Base-by-base conservation (phyloP, 2,797 vertebrate genomes). In the Sebastes itinus region DNA sequence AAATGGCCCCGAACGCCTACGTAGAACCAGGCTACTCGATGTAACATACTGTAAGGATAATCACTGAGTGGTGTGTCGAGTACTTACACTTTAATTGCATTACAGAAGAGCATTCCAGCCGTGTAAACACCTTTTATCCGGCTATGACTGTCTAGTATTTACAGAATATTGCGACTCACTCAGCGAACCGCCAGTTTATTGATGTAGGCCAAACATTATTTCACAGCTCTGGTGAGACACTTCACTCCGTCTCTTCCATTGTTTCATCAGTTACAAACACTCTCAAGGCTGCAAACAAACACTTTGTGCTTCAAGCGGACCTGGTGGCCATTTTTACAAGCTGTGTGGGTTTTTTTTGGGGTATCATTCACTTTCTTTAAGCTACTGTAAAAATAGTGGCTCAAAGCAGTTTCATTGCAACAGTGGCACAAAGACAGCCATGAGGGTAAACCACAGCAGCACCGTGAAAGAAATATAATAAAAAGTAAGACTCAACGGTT, bases 201-300 rank as follows among this genome's bases (percentile, higher is more conserved):
- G 78, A 77, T 69, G 27, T 12, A 33, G 38, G n/a, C 56, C 38
- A 69, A 80, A 81, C 55, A 75, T 49, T 32, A 56, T 25, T 81
- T 78, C 63, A 69, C 32, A 70, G 81, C 59, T 60, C 66, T 49
- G 74, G 13, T 64, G 80, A 82, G 75, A 68, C 49, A 42, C 76
- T 72, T 71, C 11, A 60, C 33, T 64, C 13, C 3, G 22, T 63
- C 65, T 69, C 27, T 8, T 60, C 64, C 52, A 58, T 33, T 30
- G n/a, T 68, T 75, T 46, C 35, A 65, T 77, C 81, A 71, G 61
- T 76, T 68, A 79, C 33, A 10, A 69, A 72, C 71, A 75, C 76
- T 72, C 60, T 59, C 65, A 69, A 62, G 73, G 60, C 68, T 69
- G 52, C 71, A 86, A 83, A 81, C 69, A 81, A 81, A 88, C 52